Conservation (phyloP, 2,113 vertebrate species). For the Hemibagrus wyckioides region DNA sequence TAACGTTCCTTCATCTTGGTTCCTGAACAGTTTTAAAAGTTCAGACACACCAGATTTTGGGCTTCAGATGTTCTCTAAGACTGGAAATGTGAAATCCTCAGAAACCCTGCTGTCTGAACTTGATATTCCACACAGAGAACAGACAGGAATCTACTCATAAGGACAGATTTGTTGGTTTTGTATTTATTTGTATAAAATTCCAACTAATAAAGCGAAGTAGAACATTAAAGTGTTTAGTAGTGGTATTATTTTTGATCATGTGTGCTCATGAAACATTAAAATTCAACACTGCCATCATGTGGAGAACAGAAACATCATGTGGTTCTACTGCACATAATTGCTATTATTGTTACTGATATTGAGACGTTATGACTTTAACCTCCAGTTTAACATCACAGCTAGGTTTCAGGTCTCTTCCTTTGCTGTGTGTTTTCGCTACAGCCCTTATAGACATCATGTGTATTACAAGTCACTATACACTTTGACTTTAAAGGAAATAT, state of each 20-base stretch:
- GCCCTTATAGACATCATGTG: background rate
- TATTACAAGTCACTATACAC: background rate
- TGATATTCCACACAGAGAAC: background rate
- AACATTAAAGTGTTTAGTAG: constrained; percentile 11
- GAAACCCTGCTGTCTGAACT: background rate
- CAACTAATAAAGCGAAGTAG: constrained; percentile 45
- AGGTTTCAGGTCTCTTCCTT: background rate
- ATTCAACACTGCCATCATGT: constrained; percentile 45
- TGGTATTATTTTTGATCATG: background rate
- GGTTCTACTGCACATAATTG: background rate
- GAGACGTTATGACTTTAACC: background rate
- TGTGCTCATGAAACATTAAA: background rate
- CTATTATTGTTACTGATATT: background rate
- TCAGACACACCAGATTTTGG: background rate
- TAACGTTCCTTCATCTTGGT: constrained; percentile 1
- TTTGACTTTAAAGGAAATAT: background rate
- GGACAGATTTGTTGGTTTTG: constrained; percentile 47
- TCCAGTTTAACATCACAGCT: background rate
- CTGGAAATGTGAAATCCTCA: background rate
- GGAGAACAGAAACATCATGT: background rate
- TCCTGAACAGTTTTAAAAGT: background rate
- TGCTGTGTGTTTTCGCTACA: background rate
- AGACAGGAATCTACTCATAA: constrained; percentile 8
- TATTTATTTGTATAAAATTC: constrained; percentile 58
- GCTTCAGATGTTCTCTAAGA: background rate